Percentiles rank a stretch among this genome's conserved stretches.
phyloP scores from a whole-genome alignment of 1,140 invertebrate genomes.

The Philotrypesis tridentata region DNA sequence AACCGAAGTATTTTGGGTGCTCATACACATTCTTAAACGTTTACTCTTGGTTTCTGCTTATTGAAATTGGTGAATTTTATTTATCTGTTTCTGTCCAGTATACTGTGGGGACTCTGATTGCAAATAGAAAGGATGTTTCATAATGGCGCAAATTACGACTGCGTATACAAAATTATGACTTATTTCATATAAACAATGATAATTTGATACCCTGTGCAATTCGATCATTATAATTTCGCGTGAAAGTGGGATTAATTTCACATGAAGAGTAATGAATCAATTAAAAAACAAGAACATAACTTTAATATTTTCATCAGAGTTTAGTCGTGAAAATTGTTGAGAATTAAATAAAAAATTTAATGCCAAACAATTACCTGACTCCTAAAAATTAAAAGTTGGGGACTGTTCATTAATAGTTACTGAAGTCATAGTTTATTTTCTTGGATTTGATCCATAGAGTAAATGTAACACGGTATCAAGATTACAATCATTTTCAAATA shows the following conservation, averaged over 20 bases:
- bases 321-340: too few relatives aligned
- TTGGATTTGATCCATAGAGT: conserved; percentile 6
- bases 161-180: background rate
- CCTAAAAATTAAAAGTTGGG: background rate
- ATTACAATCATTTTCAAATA: conserved; percentile 36
- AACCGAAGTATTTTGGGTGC: background rate
- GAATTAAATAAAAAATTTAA: too few relatives aligned
- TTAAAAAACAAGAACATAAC: background rate
- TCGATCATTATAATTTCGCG: background rate
- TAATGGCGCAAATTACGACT: background rate
- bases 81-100: background rate
- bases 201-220: background rate
- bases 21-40: background rate
- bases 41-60: background rate
- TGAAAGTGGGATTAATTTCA: conserved; percentile 15
- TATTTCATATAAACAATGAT: background rate
- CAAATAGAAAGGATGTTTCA: background rate
- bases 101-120: too few relatives aligned
- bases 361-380: background rate
- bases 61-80: background rate
- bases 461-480: conserved; percentile 44
- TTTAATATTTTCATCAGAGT: background rate
- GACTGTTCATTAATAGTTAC: background rate
- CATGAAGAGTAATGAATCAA: background rate
- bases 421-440: background rate